Evolutionary conservation across 2,888 invertebrate species (phyloP).

Genomic region (Cryptus armator): DNA sequence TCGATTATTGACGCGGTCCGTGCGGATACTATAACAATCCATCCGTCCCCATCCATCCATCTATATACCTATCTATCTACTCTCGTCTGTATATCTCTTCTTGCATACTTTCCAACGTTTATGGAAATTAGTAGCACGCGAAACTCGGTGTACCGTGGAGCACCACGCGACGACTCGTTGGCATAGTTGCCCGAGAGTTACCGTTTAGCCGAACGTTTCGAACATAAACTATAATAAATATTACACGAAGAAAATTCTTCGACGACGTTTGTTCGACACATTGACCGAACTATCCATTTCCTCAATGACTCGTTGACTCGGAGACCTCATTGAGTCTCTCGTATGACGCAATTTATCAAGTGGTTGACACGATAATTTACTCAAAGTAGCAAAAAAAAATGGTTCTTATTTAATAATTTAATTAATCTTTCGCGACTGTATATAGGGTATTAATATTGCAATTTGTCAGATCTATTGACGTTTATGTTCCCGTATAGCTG

Average conservation of each 20-base stretch:
- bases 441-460: neutral
- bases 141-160: constrained; percentile 67
- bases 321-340: neutral
- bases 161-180: constrained; percentile 37
- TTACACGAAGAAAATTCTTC: neutral
- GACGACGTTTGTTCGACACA: neutral
- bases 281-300: neutral
- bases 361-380: neutral
- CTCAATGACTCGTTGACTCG: neutral
- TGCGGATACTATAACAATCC: constrained; percentile 3
- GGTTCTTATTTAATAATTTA: neutral
- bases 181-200: constrained; percentile 34
- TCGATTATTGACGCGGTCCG: constrained; percentile 62
- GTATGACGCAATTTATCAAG: neutral
- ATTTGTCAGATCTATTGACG: constrained; percentile 12
- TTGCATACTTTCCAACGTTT: constrained; percentile 67
- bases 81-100: constrained; percentile 49
- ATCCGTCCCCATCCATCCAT: neutral
- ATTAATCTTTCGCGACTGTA: neutral
- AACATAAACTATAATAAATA: neutral
- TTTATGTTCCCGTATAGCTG: neutral
- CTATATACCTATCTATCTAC: neutral
- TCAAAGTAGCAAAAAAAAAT: neutral
- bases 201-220: neutral
- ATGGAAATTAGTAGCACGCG: constrained; percentile 71